Percentiles rank a stretch among this genome's conserved stretches.
These are phyloP conservation scores for Galaxias olidus DNA, from an alignment of 2,797 vertebrate species.

Conservation along the genomic window DNA sequence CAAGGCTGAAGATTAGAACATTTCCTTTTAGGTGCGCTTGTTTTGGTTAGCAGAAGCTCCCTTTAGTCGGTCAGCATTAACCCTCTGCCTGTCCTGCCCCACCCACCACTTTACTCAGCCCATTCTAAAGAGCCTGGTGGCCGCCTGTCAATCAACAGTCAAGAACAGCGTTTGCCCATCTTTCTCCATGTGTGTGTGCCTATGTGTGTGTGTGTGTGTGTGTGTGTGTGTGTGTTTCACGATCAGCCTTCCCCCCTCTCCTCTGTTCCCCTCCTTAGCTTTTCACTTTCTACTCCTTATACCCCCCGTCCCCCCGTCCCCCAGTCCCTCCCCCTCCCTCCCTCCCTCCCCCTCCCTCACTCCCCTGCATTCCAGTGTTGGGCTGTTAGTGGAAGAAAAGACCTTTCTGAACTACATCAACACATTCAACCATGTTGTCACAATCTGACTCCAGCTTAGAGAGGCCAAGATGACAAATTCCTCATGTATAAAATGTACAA, in stretches of 20 bases:
- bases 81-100: background rate
- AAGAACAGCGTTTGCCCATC: conserved; percentile 3
- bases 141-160: conserved; percentile 44
- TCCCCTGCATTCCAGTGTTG: conserved; percentile 53
- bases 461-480: background rate
- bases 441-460: conserved; percentile 41
- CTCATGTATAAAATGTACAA: conserved; percentile 20
- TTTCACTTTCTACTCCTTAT: conserved; percentile 3
- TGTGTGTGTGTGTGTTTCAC: no score
- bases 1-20: conserved; percentile 21
- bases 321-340: conserved; percentile 5
- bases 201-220: no score
- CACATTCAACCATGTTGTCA: conserved; percentile 37
- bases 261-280: no score
- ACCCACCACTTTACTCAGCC: background rate
- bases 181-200: no score
- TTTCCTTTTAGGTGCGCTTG: conserved; percentile 1
- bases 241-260: no score
- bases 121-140: conserved; percentile 30
- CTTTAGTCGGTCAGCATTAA: conserved; percentile 3
- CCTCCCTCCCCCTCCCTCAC: conserved; percentile 19
- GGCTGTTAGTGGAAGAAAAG: conserved; percentile 15
- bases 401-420: conserved; percentile 35
- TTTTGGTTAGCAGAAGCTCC: conserved; percentile 6
- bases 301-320: conserved; percentile 47